Conservation (phyloP, 1,140 invertebrate genomes). For the Diorhabda sublineata region DNA sequence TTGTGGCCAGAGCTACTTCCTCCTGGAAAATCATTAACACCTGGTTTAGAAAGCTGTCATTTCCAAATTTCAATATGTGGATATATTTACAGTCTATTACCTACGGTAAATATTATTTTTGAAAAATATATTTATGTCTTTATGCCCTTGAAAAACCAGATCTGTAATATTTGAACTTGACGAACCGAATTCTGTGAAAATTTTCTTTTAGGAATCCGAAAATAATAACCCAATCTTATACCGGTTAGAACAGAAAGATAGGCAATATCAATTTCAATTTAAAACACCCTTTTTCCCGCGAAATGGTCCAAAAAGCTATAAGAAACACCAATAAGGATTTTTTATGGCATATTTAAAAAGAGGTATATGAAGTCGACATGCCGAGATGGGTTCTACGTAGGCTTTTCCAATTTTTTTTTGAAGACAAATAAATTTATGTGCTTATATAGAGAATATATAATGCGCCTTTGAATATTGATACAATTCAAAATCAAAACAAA, state of each 20-base stretch:
- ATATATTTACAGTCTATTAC: no score
- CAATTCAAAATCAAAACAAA: no score
- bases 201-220: conserved; percentile 20
- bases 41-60: no score
- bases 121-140: no score
- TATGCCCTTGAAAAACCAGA: background rate
- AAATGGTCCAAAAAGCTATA: conserved; percentile 19
- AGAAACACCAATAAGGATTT: conserved; percentile 26
- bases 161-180: background rate
- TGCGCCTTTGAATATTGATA: no score
- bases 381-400: background rate
- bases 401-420: background rate
- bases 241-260: conserved; percentile 21
- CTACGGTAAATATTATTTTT: no score
- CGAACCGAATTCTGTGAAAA: conserved; percentile 9
- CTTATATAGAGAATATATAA: no score
- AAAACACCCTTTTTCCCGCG: conserved; percentile 20
- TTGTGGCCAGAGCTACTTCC: no score
- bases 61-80: no score
- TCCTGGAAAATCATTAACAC: no score
- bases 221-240: conserved; percentile 23
- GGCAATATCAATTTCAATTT: conserved; percentile 30
- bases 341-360: conserved; percentile 21
- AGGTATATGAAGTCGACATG: background rate
- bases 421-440: no score